phyloP scores from a whole-genome alignment of 2,113 vertebrate genomes.

The Vicugna pacos region DNA sequence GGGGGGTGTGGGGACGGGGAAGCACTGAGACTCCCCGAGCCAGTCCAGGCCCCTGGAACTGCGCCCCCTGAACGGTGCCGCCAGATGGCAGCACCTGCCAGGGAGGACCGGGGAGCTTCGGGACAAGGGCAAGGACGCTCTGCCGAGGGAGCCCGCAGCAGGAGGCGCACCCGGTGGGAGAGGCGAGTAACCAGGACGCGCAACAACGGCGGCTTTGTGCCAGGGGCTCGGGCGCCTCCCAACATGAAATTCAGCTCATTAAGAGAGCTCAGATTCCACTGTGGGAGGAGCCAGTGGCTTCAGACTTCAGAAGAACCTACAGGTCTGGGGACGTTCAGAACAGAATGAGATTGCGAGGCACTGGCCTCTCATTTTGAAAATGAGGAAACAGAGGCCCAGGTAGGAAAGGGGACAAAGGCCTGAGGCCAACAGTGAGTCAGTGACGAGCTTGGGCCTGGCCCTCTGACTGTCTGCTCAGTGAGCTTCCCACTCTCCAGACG shows the following conservation, averaged over 20 bases:
- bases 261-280: not conserved
- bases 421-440: not conserved
- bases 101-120: not conserved
- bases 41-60: too few species aligned
- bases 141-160: not conserved
- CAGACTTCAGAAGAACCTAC: not conserved
- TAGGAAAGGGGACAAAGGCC: not conserved
- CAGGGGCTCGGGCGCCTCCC: not conserved
- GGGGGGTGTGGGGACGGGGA: too few species aligned
- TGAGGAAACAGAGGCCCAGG: not conserved
- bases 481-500: not conserved
- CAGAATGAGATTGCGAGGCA: not conserved
- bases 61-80: not conserved
- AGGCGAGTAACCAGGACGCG: not conserved
- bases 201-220: not conserved
- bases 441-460: not conserved
- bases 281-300: not conserved
- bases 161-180: fast-evolving
- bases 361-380: not conserved
- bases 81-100: fast-evolving
- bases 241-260: not conserved
- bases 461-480: not conserved
- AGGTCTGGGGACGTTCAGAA: not conserved
- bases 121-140: not conserved
- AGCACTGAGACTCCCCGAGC: not conserved